Base-by-base conservation (phyloP, 2,888 invertebrate genomes). In the Antheraea yamamai region DNA sequence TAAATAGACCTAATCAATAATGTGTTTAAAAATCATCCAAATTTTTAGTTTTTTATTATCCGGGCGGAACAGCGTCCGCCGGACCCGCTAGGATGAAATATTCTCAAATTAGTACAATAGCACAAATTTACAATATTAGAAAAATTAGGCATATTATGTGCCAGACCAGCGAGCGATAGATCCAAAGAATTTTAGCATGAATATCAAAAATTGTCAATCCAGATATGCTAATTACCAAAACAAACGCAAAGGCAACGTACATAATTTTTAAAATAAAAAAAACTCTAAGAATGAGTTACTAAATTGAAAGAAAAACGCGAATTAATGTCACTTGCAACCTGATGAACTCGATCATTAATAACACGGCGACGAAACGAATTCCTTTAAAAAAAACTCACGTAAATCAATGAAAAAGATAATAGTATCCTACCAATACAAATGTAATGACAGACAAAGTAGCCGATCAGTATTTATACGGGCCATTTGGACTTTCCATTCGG, bases 401-500 rank as follows among this genome's bases (percentile, higher is more conserved):
- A 71, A 71, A 55, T 52, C 26, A 74, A 26, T 55, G 70, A 39
- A 58, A 77, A 75, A 68, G 47, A 35, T 55, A 73, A n/a, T 70
- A 23, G 61, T 68, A 66, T 75, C 82, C 78, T 86, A 85, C 85
- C 82, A 86, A 86, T 85, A 83, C 78, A 77, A 77, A 75, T 73
- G 52, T 79, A 77, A 80, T 79, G 78, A 79, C 79, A 78, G 77
- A 77, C 78, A 78, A 75, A 76, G 77, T 78, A 78, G 79, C 77
- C 82, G 79, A 81, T 78, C 81, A 81, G 81, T 82, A 81, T 82
- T 81, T 79, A 80, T 80, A 79, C 80, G 83, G 78, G 80, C 82
- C 79, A 85, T 84, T 83, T 81, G 78, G 80, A 81, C 82, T 87
- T 85, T 85, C 83, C 81, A 87, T 86, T 84, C 87, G 78, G 77